Conservation (phyloP, 1,140 invertebrate genomes). For the Lepidurus apus region DNA sequence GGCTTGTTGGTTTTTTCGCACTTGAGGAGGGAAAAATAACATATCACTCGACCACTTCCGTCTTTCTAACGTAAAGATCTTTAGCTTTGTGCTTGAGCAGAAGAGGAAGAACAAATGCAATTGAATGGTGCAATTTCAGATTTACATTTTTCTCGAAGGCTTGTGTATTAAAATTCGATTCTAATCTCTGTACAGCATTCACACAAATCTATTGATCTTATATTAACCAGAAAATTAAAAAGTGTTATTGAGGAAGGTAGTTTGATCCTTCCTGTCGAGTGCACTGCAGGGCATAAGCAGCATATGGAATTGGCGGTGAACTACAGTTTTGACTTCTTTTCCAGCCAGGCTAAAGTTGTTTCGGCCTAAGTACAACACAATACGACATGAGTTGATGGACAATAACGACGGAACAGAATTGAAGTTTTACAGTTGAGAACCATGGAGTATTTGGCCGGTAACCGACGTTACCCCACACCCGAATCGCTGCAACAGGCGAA, state of each 20-base stretch:
- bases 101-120: not conserved
- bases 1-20: not conserved
- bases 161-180: constrained; percentile 1
- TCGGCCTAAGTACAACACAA: not conserved
- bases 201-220: not conserved
- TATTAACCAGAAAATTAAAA: not conserved
- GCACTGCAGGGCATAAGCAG: not conserved
- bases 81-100: not conserved
- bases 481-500: constrained; percentile 24
- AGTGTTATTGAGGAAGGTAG: not conserved
- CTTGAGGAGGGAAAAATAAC: not conserved
- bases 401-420: not conserved
- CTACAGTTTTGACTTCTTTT: not conserved
- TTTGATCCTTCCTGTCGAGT: not conserved
- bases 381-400: not conserved
- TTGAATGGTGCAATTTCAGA: constrained; percentile 9
- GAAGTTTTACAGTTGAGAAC: not conserved
- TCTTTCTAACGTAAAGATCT: constrained; percentile 3
- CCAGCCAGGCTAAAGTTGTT: not conserved
- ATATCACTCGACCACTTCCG: constrained; percentile 21
- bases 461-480: not conserved
- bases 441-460: not conserved
- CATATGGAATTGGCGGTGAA: not conserved
- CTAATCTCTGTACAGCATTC: constrained; percentile 9
- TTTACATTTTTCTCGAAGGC: not conserved